Evolutionary conservation across 2,888 invertebrate genomes (phyloP), one percentile per base, ranked within the genome.

Genomic region (Ischnura elegans): DNA sequence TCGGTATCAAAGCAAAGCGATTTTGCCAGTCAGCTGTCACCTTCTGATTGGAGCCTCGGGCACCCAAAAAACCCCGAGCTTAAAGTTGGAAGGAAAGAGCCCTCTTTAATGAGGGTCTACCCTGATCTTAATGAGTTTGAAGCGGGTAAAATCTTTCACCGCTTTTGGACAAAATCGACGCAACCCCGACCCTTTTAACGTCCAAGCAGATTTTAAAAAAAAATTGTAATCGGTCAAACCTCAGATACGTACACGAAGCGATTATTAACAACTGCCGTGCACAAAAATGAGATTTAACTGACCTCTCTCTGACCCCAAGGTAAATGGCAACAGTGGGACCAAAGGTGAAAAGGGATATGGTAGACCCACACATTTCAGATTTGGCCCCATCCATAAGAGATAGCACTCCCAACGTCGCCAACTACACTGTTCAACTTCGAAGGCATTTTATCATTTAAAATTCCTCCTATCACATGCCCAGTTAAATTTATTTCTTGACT

Each of bases 91-190:
- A n/a, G 10, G 76, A 29, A 3, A 10, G 76, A 76, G 10, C 29
- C 25, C 16, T 29, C 76, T 76, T n/a, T 76, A 76, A 76, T 76
- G 76, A 76, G 76, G 76, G 29, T 76, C n/a, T 29, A 76, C 76
- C 76, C 76, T 21, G 29, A 16, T 76, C 76, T 36, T 76, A 76
- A 76, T 76, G 76, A 76, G 76, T 76, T 76, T 36, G 4, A 36
- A 76, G 76, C 36, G 16, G 29, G 29, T 36, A 36, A 76, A 76
- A 36, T 36, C 29, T 36, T 76, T 36, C 76, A 36, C 36, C 5
- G 76, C 10, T 29, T 29, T 10, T 5, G 36, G 29, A 13, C 76
- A 36, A 76, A 36, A 76, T 76, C 76, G 76, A 29, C 76, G 36
- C 61, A 61, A 21, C 8, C n/a, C 61, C 25, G 36, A 76, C 29